Percentiles rank a stretch among this genome's conserved stretches.
phyloP scores from a whole-genome alignment of 1,140 invertebrate species.

The Scaptodrosophila lebanonensis region DNA sequence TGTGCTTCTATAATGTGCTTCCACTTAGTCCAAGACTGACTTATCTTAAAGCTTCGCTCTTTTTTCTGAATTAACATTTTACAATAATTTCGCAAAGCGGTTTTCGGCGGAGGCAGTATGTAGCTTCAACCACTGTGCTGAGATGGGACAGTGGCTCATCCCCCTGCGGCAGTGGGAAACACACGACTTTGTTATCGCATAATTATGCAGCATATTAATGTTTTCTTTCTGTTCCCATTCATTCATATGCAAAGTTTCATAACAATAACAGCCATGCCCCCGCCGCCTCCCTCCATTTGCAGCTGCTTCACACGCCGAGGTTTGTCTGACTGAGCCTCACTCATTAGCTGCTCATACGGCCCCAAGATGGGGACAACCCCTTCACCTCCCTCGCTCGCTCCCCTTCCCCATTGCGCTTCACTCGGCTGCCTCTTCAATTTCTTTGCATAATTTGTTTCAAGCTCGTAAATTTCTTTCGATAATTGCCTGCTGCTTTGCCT shows the following conservation, averaged over 20 bases:
- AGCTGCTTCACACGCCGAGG: slow-evolving; percentile 27
- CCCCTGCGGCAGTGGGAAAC: neutral
- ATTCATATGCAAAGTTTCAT: slow-evolving; percentile 61
- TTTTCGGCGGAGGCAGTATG: too few relatives aligned
- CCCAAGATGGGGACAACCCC: neutral
- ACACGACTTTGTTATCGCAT: slow-evolving; percentile 57
- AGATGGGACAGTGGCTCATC: too few relatives aligned
- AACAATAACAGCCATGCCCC: slow-evolving; percentile 26
- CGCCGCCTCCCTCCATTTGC: neutral
- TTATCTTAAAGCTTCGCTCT: too few relatives aligned
- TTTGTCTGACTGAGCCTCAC: neutral
- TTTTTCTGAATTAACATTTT: too few relatives aligned
- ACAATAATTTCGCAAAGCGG: too few relatives aligned
- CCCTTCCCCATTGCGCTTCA: too few relatives aligned
- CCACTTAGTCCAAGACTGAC: too few relatives aligned
- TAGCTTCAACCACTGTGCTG: too few relatives aligned
- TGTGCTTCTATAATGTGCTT: too few relatives aligned
- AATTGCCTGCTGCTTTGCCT: slow-evolving; percentile 44
- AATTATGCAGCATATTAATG: slow-evolving; percentile 74
- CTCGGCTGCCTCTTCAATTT: slow-evolving; percentile 30
- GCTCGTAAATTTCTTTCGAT: slow-evolving; percentile 56
- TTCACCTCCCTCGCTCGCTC: neutral
- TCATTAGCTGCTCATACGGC: slow-evolving; percentile 44
- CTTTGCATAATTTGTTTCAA: slow-evolving; percentile 40
- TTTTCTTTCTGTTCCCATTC: slow-evolving; percentile 38